Conservation (phyloP, 1,140 invertebrate species). For the Prorops nasuta region DNA sequence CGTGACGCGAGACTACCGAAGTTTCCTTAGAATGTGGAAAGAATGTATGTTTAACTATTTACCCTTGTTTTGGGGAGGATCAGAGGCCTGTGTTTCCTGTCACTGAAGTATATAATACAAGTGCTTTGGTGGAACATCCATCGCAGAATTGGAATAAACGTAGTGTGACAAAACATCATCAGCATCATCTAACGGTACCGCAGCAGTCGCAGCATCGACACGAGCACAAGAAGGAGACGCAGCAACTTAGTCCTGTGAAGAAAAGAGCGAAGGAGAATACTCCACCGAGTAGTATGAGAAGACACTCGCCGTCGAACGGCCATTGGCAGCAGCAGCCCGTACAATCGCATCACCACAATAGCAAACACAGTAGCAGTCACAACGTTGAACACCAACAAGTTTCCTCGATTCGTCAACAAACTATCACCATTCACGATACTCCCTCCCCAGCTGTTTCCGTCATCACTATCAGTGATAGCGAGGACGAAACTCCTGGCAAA, state of each 20-base stretch:
- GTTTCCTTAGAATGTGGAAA: not conserved
- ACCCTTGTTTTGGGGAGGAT: conserved; percentile 55
- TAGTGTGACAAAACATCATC: conserved; percentile 59
- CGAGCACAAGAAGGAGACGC: conserved; percentile 80
- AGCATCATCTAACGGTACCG: conserved; percentile 57
- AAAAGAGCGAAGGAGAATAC: conserved; percentile 97
- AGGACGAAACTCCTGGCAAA: conserved; percentile 73
- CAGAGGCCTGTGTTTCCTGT: conserved; percentile 69
- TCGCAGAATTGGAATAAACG: conserved; percentile 55
- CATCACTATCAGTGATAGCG: conserved; percentile 95
- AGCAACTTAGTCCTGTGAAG: conserved; percentile 93
- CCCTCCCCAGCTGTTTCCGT: conserved; percentile 93
- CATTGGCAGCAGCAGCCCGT: conserved; percentile 51
- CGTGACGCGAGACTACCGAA: no score
- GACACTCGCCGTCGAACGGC: conserved; percentile 47
- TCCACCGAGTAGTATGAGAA: conserved; percentile 65
- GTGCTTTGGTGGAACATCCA: conserved; percentile 61
- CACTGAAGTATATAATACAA: conserved; percentile 60
- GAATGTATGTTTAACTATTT: conserved; percentile 25
- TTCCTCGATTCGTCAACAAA: conserved; percentile 61
- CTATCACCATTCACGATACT: conserved; percentile 87
- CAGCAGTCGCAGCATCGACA: conserved; percentile 52
- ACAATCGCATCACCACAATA: conserved; percentile 43
- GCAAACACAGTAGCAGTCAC: conserved; percentile 41
- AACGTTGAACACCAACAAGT: conserved; percentile 55